phyloP scores from a whole-genome alignment of 1,140 invertebrate genomes.

The Temnothorax nylanderi region DNA sequence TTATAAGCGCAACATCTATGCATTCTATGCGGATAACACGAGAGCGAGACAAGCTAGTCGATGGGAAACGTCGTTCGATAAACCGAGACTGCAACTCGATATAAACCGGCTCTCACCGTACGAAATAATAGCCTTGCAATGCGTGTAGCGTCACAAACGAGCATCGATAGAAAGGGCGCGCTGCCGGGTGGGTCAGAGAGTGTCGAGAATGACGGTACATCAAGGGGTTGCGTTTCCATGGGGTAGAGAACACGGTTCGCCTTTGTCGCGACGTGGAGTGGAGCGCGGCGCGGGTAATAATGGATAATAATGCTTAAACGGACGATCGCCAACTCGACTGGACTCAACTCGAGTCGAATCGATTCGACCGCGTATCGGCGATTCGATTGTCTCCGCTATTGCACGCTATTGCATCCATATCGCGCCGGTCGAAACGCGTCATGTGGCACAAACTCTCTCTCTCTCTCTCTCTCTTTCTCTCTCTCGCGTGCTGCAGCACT shows the following conservation, averaged over 20 bases:
- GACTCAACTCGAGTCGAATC: constrained; percentile 68
- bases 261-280: constrained; percentile 19
- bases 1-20: not conserved
- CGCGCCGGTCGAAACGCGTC: constrained; percentile 44
- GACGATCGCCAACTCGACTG: constrained; percentile 74
- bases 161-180: constrained; percentile 28
- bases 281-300: constrained; percentile 66
- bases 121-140: constrained; percentile 58
- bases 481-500: not conserved
- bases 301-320: constrained; percentile 79
- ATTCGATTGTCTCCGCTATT: constrained; percentile 76
- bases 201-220: constrained; percentile 3
- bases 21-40: not conserved
- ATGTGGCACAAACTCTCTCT: constrained; percentile 52
- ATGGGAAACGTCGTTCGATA: constrained; percentile 55
- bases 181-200: not conserved
- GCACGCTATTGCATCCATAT: constrained; percentile 24
- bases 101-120: constrained; percentile 52
- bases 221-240: constrained; percentile 21
- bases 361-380: constrained; percentile 69
- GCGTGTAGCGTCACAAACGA: constrained; percentile 59
- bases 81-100: constrained; percentile 54
- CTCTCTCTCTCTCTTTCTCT: not conserved
- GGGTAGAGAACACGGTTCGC: not conserved
- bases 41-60: constrained; percentile 23